phyloP scores from a whole-genome alignment of 2,113 vertebrate species.

The Dasyurus viverrinus region DNA sequence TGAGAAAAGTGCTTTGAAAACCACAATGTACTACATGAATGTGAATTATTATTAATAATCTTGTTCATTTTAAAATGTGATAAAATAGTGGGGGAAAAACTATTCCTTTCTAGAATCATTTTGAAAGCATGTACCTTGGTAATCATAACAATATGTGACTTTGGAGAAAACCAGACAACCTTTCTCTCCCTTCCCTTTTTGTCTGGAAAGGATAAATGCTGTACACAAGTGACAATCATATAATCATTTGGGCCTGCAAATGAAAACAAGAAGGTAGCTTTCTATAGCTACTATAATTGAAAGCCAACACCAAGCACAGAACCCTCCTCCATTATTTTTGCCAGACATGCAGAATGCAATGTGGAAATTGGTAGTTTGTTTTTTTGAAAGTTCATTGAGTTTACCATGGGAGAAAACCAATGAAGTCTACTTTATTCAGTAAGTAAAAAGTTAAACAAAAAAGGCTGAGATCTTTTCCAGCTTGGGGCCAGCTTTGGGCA shows the following conservation, averaged over 20 bases:
- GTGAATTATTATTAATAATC: neutral
- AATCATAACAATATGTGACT: neutral
- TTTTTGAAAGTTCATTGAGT: neutral
- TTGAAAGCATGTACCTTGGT: neutral
- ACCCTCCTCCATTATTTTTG: neutral
- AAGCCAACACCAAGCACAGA: neutral
- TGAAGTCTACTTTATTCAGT: neutral
- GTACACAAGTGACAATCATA: neutral
- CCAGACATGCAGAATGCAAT: neutral
- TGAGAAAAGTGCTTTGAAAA: neutral
- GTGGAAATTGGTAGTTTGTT: neutral
- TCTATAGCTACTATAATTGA: neutral
- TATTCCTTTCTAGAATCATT: neutral
- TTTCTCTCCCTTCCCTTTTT: neutral
- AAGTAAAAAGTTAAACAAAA: conserved; percentile 13
- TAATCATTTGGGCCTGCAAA: conserved; percentile 23
- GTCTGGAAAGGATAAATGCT: neutral
- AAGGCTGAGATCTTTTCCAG: neutral
- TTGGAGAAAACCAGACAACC: neutral
- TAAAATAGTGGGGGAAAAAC: neutral
- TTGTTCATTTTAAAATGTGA: neutral
- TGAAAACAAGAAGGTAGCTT: conserved; percentile 27
- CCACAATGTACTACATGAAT: neutral
- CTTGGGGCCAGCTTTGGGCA: neutral
- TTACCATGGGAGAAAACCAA: accelerated